phyloP scores from a whole-genome alignment of 2,888 invertebrate genomes.

The Heliconius cydno region DNA sequence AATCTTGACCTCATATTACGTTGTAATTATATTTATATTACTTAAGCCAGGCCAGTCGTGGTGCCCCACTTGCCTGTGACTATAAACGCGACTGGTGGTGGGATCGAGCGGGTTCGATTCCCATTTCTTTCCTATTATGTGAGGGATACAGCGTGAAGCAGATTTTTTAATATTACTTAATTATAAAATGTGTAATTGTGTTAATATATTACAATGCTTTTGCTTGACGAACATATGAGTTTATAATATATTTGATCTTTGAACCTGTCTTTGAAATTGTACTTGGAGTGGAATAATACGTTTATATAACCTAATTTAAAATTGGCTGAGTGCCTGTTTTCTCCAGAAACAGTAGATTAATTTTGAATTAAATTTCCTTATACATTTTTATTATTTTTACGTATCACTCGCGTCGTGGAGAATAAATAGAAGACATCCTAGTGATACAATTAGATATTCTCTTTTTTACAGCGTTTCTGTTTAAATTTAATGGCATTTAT shows the following conservation, averaged over 20 bases:
- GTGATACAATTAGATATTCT: too few relatives aligned
- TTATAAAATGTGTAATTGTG: too few relatives aligned
- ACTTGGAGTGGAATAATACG: slow-evolving; percentile 13
- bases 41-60: background rate
- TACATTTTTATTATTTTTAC: too few relatives aligned
- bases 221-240: background rate
- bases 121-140: too few relatives aligned
- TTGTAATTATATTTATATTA: background rate
- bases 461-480: background rate
- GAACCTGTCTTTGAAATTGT: slow-evolving; percentile 13
- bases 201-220: too few relatives aligned
- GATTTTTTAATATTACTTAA: too few relatives aligned
- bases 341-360: background rate
- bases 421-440: too few relatives aligned
- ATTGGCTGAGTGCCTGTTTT: slow-evolving; percentile 19
- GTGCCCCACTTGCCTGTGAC: too few relatives aligned
- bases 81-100: too few relatives aligned
- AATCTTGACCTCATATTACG: background rate
- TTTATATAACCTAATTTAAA: slow-evolving; percentile 21
- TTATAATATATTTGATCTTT: slow-evolving; percentile 8
- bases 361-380: background rate
- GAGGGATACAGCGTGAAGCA: too few relatives aligned
- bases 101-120: too few relatives aligned
- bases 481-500: background rate
- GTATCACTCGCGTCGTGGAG: too few relatives aligned